Evolutionary conservation across 2,113 vertebrate species (phyloP).

Genomic region (Chloropsis hardwickii): DNA sequence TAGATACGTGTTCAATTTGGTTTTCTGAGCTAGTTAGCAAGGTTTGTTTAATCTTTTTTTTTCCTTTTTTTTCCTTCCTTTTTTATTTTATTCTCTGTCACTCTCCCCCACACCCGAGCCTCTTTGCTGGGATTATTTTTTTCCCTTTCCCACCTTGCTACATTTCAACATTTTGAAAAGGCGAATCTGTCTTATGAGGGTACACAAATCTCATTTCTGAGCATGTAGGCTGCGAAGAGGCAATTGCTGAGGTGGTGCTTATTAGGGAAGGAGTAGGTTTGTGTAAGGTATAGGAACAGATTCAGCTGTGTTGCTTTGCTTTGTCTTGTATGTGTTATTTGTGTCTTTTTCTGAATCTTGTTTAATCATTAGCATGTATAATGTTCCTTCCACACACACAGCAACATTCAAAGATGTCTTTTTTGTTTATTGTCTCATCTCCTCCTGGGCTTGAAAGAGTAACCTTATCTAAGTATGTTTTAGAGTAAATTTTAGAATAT

Average conservation of each 20-base stretch:
- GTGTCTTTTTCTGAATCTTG: not conserved
- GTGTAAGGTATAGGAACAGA: not conserved
- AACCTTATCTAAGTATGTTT: not conserved
- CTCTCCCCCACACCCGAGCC: accelerated
- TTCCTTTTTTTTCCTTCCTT: not conserved
- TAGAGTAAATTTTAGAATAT: not conserved
- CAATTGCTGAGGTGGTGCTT: not conserved
- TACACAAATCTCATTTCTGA: not conserved
- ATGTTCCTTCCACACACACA: not conserved
- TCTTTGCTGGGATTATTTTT: not conserved
- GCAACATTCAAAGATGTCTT: not conserved
- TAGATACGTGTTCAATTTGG: not conserved
- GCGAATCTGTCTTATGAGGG: not conserved
- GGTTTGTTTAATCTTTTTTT: not conserved
- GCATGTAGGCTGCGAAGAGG: not conserved
- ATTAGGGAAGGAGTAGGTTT: not conserved
- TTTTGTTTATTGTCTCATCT: not conserved
- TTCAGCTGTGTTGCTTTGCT: not conserved
- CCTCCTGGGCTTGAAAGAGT: not conserved
- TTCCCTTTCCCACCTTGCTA: not conserved
- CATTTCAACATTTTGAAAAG: not conserved
- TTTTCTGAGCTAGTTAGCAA: not conserved
- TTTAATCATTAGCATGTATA: not conserved
- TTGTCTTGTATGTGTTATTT: not conserved
- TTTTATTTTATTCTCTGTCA: not conserved